Conservation (phyloP, 35 echinoderm and acorn worm species). For the Apostichopus californicus region DNA sequence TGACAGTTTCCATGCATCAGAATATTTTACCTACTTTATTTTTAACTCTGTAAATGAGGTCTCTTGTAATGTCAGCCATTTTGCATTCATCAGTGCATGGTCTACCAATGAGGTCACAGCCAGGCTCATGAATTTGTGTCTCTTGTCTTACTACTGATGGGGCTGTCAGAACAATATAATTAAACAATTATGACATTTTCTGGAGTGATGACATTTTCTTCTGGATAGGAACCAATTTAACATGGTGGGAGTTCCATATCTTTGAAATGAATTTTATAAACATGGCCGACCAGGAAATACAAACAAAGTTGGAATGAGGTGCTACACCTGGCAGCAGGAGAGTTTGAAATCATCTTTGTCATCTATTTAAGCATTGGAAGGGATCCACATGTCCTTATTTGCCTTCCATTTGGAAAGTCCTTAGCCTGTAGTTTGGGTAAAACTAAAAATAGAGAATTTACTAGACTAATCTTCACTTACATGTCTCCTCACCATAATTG, state of each 20-base stretch:
- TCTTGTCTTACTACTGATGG: not conserved
- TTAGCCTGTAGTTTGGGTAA: too few species aligned
- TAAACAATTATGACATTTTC: slow-evolving; percentile 26
- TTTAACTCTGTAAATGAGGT: not conserved
- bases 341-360: too few species aligned
- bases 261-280: not conserved
- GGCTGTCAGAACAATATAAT: not conserved
- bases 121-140: not conserved
- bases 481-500: too few species aligned
- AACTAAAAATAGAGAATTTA: too few species aligned
- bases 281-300: not conserved
- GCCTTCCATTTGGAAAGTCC: too few species aligned
- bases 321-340: not conserved
- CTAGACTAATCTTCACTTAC: too few species aligned
- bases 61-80: too few species aligned
- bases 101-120: not conserved
- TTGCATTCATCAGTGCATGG: not conserved
- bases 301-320: not conserved
- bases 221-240: not conserved
- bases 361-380: too few species aligned
- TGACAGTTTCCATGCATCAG: not conserved
- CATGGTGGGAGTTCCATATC: not conserved
- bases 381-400: too few species aligned
- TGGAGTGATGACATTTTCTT: slow-evolving; percentile 15
- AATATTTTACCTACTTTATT: too few species aligned